Evolutionary conservation across 2,113 vertebrate species (phyloP).

Genomic region (Chrysochloris asiatica): DNA sequence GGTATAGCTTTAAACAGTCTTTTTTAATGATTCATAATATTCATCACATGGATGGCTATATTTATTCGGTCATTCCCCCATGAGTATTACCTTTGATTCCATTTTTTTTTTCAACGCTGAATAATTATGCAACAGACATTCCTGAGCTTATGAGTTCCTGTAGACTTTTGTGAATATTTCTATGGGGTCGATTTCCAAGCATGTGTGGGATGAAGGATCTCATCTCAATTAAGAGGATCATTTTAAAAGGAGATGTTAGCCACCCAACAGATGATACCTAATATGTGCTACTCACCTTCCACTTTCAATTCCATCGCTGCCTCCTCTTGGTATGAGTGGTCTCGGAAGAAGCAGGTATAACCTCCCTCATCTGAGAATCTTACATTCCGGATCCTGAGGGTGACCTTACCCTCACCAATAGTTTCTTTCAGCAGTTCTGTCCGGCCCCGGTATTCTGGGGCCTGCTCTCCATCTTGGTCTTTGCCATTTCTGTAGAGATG

Average conservation of each 20-base stretch:
- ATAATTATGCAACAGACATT: background rate
- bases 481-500: constrained; percentile 76
- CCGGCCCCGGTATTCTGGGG: constrained; percentile 69
- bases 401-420: constrained; percentile 71
- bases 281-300: constrained; percentile 62
- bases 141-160: background rate
- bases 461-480: constrained; percentile 69
- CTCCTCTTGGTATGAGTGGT: constrained; percentile 74
- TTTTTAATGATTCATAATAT: background rate
- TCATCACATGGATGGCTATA: background rate
- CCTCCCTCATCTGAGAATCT: constrained; percentile 73
- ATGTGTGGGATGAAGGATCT: background rate
- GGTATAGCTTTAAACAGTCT: background rate
- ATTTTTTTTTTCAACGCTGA: background rate
- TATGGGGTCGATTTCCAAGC: background rate
- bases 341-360: constrained; percentile 77
- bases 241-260: background rate
- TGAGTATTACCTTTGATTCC: background rate
- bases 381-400: constrained; percentile 67
- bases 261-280: no score
- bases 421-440: constrained; percentile 73
- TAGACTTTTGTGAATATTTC: background rate
- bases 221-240: background rate
- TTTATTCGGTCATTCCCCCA: background rate
- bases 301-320: constrained; percentile 70